Evolutionary conservation across 1,140 invertebrate genomes (phyloP).

Genomic region (Gonatopus flavifemur): DNA sequence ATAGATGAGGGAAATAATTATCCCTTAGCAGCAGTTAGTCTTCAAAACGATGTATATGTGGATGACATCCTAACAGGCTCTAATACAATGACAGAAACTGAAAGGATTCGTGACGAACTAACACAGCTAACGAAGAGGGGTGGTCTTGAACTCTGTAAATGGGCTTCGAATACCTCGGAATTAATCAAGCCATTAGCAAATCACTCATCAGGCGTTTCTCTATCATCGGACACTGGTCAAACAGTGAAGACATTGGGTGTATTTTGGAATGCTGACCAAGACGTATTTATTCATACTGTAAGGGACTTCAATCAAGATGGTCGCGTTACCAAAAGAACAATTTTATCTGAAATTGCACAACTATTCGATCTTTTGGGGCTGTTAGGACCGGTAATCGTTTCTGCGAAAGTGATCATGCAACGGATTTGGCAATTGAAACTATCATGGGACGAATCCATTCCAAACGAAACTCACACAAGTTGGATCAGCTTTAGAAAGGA

Average conservation of each 20-base stretch:
- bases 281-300: not conserved
- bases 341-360: not conserved
- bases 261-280: not conserved
- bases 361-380: not conserved
- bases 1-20: not conserved
- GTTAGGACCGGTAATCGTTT: not conserved
- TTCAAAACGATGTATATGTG: not conserved
- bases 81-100: not conserved
- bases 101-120: not conserved
- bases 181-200: not conserved
- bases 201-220: not conserved
- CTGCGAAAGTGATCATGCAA: not conserved
- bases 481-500: too few species aligned
- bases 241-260: not conserved
- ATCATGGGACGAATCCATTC: not conserved
- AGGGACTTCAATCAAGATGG: not conserved
- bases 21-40: not conserved
- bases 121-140: not conserved
- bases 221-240: not conserved
- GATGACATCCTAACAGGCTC: not conserved
- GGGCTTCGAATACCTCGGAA: not conserved
- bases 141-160: not conserved
- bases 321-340: not conserved
- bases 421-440: not conserved
- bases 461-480: too few species aligned